phyloP scores from a whole-genome alignment of 2,888 invertebrate species.

The Argynnis bischoffii region DNA sequence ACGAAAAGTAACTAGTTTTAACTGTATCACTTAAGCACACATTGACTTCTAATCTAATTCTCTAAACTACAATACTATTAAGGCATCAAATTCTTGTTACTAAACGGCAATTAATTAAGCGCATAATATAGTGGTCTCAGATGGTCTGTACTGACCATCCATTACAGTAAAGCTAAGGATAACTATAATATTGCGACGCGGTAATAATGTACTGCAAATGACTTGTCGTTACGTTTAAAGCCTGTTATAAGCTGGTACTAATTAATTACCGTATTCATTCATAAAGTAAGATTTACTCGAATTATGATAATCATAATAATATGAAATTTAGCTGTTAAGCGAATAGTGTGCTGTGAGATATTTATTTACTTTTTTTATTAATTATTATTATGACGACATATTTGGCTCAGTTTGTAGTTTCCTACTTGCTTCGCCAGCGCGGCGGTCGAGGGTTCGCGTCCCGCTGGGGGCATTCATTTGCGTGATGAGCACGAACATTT shows the following conservation, averaged over 20 bases:
- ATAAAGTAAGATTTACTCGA: slow-evolving; percentile 35
- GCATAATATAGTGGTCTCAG: slow-evolving; percentile 64
- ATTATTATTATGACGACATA: no score
- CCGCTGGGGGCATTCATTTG: no score
- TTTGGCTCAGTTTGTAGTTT: no score
- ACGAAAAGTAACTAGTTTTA: neutral
- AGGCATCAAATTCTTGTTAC: slow-evolving; percentile 21
- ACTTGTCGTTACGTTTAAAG: slow-evolving; percentile 67
- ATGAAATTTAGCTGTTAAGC: neutral
- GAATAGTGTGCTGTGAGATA: no score
- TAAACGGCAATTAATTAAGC: slow-evolving; percentile 59
- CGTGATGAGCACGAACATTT: no score
- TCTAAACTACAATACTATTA: slow-evolving; percentile 8
- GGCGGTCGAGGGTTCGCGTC: no score
- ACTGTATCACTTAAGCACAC: neutral
- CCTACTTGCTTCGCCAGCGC: no score
- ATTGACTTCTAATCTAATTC: neutral
- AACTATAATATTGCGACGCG: slow-evolving; percentile 68
- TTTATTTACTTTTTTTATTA: no score
- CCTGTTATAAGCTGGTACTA: slow-evolving; percentile 53
- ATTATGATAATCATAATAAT: slow-evolving; percentile 8
- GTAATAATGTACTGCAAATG: slow-evolving; percentile 74
- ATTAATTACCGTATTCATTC: slow-evolving; percentile 56
- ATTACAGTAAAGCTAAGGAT: slow-evolving; percentile 76
- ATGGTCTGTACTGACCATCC: slow-evolving; percentile 66